Evolutionary conservation across 2,888 invertebrate species (phyloP).

Genomic region (Cheilosia vulpina): DNA sequence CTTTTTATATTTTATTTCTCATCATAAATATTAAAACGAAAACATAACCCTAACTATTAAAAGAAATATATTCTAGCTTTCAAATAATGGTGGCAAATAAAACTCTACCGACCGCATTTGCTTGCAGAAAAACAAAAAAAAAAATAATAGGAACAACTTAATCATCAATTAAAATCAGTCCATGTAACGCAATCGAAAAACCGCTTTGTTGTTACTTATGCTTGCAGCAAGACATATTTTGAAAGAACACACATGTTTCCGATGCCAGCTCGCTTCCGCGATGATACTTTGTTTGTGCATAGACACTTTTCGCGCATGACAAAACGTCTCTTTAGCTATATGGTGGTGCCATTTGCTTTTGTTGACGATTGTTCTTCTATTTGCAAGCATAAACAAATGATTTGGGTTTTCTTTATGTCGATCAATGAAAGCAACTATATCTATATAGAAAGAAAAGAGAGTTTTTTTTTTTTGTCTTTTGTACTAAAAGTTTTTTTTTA

Average conservation of each 20-base stretch:
- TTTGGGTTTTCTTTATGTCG: constrained; percentile 10
- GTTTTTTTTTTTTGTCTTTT: constrained; percentile 7
- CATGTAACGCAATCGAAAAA: constrained; percentile 13
- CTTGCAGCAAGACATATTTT: constrained; percentile 6
- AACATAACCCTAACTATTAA: too few species aligned
- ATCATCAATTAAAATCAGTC: constrained; percentile 21
- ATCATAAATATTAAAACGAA: too few species aligned
- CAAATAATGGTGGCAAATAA: too few species aligned
- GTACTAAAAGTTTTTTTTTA: constrained; percentile 59
- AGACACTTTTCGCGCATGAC: constrained; percentile 47
- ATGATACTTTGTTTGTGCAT: background rate
- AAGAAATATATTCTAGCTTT: too few species aligned
- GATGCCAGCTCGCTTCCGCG: constrained; percentile 53
- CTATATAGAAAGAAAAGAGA: constrained; percentile 9
- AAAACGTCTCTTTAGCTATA: constrained; percentile 19
- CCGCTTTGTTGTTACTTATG: background rate
- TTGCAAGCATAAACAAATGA: constrained; percentile 26
- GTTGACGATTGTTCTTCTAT: background rate
- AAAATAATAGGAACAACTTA: background rate
- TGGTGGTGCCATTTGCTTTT: constrained; percentile 27
- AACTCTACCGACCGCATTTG: too few species aligned
- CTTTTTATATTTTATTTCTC: too few species aligned
- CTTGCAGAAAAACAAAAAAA: background rate
- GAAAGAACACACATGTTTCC: constrained; percentile 23
- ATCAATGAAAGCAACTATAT: background rate